Conservation (phyloP, 2,888 invertebrate species). For the Exocentrus adspersus region DNA sequence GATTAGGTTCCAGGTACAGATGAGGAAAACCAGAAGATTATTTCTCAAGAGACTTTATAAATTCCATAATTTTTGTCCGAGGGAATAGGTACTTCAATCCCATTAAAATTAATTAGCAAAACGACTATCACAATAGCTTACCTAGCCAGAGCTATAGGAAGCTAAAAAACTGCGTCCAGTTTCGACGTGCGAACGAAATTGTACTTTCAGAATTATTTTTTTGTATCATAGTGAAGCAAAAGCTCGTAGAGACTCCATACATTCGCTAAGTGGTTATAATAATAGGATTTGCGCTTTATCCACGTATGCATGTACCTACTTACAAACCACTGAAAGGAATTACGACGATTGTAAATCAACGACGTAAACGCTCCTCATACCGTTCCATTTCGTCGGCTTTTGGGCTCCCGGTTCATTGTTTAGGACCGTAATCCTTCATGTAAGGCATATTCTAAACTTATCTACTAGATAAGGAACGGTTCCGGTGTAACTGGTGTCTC, state of each 20-base stretch:
- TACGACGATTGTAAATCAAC: background rate
- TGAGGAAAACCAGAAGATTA: too few species aligned
- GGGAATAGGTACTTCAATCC: background rate
- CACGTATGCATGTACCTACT: too few species aligned
- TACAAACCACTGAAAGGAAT: too few species aligned
- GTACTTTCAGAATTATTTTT: background rate
- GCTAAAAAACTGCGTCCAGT: too few species aligned
- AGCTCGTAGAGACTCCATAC: background rate
- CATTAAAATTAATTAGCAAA: too few species aligned
- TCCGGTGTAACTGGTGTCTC: background rate
- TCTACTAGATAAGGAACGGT: slow-evolving; percentile 1
- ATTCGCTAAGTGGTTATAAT: slow-evolving; percentile 11
- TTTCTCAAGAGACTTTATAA: too few species aligned
- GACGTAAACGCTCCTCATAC: too few species aligned
- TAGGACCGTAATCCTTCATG: slow-evolving; percentile 6
- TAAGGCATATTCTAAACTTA: background rate
- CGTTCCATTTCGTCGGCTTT: slow-evolving; percentile 2
- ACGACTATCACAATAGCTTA: too few species aligned
- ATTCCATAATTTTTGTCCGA: too few species aligned
- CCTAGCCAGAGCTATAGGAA: too few species aligned
- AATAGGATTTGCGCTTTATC: slow-evolving; percentile 21
- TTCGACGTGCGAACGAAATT: too few species aligned
- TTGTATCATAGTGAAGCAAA: slow-evolving; percentile 11
- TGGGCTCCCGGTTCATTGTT: slow-evolving; percentile 8
- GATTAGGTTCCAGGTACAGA: too few species aligned